Evolutionary conservation across 30 jellyfish, hydroid and myxozoan species (phyloP), one percentile per base, ranked within the genome.

Genomic region (Aurelia aurita complex sp. Pacific): DNA sequence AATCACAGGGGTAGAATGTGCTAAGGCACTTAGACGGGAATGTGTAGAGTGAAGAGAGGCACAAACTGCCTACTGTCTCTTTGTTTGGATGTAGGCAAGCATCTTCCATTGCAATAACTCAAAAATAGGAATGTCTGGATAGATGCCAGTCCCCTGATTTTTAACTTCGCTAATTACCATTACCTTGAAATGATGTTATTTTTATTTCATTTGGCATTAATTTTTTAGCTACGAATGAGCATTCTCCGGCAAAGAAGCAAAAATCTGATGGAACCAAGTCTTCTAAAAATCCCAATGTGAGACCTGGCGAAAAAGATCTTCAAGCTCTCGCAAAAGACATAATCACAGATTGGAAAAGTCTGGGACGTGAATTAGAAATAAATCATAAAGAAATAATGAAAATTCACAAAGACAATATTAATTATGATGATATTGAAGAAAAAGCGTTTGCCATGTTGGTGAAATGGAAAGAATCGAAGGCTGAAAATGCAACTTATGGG

Each of bases 361-460:
- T 94, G 3, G 99, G 96, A 19, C 61, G 99, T 65, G 90, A 89
- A 76, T 69, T 94, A 43, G 91, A 69, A 43, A 57, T 94, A 2
- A 88, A 82, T 18, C 73, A 94, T 55, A 54, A 84, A 10, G 76
- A 76, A 16, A 79, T 94, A 17, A 85, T 67, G 75, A 67, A 62
- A n/a, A 94, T 94, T 15, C 96, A 88, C 9, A 94, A 88, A 79
- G 99, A 94, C 80, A 88, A 94, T 76, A 85, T 86, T 1, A 94
- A 88, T 75, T 84, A 94, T 80, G 99, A 89, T 19, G 99, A 94
- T 64, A 84, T 94, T 4, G 77, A 55, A 15, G 99, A 94, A 55
- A 94, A 94, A 79, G 94, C 99, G 9, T 83, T 81, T 75, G 96
- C 96, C 12, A 94, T 94, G 97, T 72, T 94, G 35, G 50, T 87